These are phyloP conservation scores for Nesidiocoris tenuis DNA, from an alignment of 2,888 invertebrate genomes.

Conservation along the genomic window DNA sequence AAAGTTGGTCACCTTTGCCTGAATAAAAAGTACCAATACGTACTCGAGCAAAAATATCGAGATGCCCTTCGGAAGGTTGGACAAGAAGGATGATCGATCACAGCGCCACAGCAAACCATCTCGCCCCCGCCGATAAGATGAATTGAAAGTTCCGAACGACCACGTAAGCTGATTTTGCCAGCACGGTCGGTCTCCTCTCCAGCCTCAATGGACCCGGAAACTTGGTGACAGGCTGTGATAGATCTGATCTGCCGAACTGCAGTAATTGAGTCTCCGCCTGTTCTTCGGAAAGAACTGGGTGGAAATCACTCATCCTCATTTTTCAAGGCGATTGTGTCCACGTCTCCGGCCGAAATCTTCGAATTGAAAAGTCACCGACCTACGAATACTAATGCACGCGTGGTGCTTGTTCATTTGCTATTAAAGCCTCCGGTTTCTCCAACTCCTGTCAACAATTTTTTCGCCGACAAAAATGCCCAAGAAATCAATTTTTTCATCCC, in stretches of 20 bases:
- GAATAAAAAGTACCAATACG: too few relatives aligned
- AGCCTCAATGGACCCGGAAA: background rate
- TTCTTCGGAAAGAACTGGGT: background rate
- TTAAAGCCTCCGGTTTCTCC: too few relatives aligned
- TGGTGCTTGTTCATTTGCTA: too few relatives aligned
- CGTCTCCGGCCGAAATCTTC: background rate
- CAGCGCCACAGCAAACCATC: background rate
- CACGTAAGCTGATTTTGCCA: background rate
- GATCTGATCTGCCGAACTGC: background rate
- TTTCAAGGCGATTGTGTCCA: background rate
- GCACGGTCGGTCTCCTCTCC: background rate
- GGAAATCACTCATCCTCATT: background rate
- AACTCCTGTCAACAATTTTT: too few relatives aligned
- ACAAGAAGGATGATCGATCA: background rate
- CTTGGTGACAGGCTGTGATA: background rate
- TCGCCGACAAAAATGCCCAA: too few relatives aligned
- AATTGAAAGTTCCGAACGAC: background rate
- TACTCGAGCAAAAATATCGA: too few relatives aligned
- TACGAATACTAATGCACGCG: too few relatives aligned
- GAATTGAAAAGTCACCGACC: background rate
- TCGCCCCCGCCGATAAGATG: background rate
- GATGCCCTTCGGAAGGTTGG: too few relatives aligned
- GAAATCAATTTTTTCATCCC: too few relatives aligned
- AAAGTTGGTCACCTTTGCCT: too few relatives aligned
- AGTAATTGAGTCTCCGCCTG: background rate